These are phyloP conservation scores for Choloepus didactylus DNA, from an alignment of 2,797 vertebrate species.

Conservation along the genomic window DNA sequence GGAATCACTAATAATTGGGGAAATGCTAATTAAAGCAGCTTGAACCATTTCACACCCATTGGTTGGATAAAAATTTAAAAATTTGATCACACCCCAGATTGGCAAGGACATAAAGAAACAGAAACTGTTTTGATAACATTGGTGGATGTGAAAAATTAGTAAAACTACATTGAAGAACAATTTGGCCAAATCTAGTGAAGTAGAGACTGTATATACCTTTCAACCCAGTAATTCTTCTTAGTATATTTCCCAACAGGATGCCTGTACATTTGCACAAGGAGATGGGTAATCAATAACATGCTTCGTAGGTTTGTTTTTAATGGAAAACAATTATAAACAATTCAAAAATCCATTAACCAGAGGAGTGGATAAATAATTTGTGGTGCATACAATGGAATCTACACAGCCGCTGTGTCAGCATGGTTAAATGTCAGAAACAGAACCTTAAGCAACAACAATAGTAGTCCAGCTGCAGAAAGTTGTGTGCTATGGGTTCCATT, in stretches of 20 bases:
- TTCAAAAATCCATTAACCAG: not conserved
- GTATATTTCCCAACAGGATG: not conserved
- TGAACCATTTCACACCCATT: not conserved
- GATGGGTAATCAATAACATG: not conserved
- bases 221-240: not conserved
- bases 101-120: not conserved
- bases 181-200: not conserved
- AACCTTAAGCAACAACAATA: not conserved
- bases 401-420: not conserved
- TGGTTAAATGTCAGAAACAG: conserved; percentile 11
- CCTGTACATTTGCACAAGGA: not conserved
- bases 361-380: not conserved
- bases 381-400: not conserved
- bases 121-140: not conserved
- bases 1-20: not conserved
- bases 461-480: not conserved
- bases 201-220: not conserved
- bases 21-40: conserved; percentile 1
- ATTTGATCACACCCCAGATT: not conserved
- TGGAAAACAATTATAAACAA: not conserved
- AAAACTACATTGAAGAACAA: not conserved
- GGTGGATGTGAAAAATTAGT: not conserved
- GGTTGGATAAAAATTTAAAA: not conserved
- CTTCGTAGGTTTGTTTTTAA: not conserved
- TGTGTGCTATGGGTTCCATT: not conserved